Base-by-base conservation (phyloP, 1,140 invertebrate genomes). In the Phthorimaea operculella region DNA sequence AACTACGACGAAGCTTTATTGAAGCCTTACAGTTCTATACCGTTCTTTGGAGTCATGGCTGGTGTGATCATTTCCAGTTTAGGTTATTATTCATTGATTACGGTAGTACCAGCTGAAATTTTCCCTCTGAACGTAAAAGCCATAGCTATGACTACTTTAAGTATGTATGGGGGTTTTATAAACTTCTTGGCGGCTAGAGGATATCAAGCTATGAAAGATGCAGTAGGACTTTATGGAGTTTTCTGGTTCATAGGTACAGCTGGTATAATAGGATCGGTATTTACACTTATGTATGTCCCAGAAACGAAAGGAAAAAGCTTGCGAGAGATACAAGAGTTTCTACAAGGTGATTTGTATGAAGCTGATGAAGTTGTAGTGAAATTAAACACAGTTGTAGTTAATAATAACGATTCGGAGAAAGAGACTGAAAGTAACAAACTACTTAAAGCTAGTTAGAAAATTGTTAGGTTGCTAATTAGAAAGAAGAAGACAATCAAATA, bases 261-360 rank as follows among this genome's bases (percentile, higher is more conserved):
- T 10, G 83, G 87, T 7, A 69, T 87, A 4, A 5, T 75, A 0
- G 89, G 89, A 0, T 75, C 85, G 10, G 34, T 83, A 1, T 90
- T 93, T 58, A 86, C 87, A 2, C 60, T 64, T 34, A 85, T 90
- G 12, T 68, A 87, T 51, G 87, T 94, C 0, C 92, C 92, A 0
- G 92, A 94, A 72, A 94, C 92, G 0, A 92, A 90, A 66, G 90
- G 90, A 0, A 90, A 89, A 67, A 89, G 85, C 17, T 74, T 93
- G 42, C 80, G 90, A 42, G 90, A 94, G 60, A 91, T 93, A 58
- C 89, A 90, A 55, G 68, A 87, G 7, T 58, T 75, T 11, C 59
- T 83, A 11, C 74, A 75, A 54, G 76, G 76, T 0, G 61, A 65
- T 47, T 21, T 64, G 8, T 71, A 70, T 57, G 58, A 59, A 33